Percentiles rank a stretch among this genome's conserved stretches.
These are phyloP conservation scores for Drosophila nasuta DNA, from an alignment of 1,140 invertebrate genomes.

Conservation along the genomic window DNA sequence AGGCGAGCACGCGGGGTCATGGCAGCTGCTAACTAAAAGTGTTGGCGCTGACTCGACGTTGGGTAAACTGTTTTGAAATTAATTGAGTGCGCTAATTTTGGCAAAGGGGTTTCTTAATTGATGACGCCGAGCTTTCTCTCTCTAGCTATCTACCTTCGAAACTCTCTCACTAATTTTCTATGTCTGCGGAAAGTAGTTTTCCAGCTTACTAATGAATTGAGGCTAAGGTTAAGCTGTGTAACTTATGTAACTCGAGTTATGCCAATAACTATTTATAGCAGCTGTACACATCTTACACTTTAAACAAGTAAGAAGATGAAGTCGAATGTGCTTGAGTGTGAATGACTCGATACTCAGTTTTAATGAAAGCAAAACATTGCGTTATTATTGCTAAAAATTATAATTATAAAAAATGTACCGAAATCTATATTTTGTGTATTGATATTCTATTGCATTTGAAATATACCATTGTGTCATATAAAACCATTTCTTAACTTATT, in stretches of 20 bases:
- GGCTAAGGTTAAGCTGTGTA: not conserved
- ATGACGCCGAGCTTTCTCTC: conserved; percentile 41
- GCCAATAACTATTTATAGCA: not conserved
- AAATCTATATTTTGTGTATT: too few relatives aligned
- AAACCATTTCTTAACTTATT: too few relatives aligned
- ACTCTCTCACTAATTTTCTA: not conserved
- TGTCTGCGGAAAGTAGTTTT: conserved; percentile 5
- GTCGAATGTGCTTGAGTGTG: too few relatives aligned
- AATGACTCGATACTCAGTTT: too few relatives aligned
- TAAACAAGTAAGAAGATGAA: not conserved
- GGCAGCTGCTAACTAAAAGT: conserved; percentile 39
- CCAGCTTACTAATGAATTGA: conserved; percentile 13
- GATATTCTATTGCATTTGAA: too few relatives aligned
- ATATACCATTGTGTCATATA: too few relatives aligned
- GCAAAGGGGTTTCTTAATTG: conserved; percentile 78
- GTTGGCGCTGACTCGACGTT: conserved; percentile 38
- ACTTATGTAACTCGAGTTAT: not conserved
- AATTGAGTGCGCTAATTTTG: conserved; percentile 82
- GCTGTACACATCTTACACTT: not conserved
- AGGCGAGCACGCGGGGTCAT: conserved; percentile 11
- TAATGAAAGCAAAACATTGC: too few relatives aligned
- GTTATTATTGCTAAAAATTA: too few relatives aligned
- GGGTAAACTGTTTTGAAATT: conserved; percentile 70
- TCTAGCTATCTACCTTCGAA: not conserved
- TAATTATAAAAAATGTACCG: too few relatives aligned